phyloP scores from a whole-genome alignment of 1,140 invertebrate genomes.

The Apis florea region DNA sequence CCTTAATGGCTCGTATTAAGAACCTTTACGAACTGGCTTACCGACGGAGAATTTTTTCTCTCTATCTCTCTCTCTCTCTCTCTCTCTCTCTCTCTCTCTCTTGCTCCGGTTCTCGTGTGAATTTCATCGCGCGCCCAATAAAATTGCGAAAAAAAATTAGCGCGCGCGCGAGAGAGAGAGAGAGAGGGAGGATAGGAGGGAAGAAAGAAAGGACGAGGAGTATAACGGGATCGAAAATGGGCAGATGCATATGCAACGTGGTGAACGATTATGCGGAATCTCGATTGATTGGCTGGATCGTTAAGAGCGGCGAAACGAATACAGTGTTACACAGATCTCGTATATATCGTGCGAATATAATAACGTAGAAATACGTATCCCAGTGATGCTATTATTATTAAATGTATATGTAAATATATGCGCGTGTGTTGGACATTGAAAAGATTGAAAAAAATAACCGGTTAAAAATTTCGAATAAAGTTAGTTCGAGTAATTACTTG shows the following conservation, averaged over 20 bases:
- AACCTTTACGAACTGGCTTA: not conserved
- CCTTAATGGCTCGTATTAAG: slow-evolving; percentile 15
- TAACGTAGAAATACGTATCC: not conserved
- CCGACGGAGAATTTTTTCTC: not conserved
- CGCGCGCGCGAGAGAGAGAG: not conserved
- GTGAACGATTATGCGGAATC: slow-evolving; percentile 14
- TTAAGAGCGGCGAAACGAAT: not conserved
- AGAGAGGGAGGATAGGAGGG: too few species aligned
- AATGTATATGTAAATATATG: too few species aligned
- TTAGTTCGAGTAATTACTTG: too few species aligned
- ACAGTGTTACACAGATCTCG: not conserved
- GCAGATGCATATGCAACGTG: not conserved
- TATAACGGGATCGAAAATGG: slow-evolving; percentile 24
- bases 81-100: not conserved
- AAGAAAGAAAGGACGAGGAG: not conserved
- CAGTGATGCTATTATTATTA: too few species aligned
- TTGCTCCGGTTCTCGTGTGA: not conserved
- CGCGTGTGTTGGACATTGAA: too few species aligned
- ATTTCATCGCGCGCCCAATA: not conserved
- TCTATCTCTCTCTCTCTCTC: not conserved
- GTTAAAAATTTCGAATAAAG: too few species aligned
- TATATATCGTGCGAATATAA: not conserved
- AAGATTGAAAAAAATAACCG: too few species aligned
- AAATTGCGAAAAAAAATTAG: too few species aligned
- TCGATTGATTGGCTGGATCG: slow-evolving; percentile 18